Conservation (phyloP, 2,797 vertebrate genomes). For the Gymnodraco acuticeps region DNA sequence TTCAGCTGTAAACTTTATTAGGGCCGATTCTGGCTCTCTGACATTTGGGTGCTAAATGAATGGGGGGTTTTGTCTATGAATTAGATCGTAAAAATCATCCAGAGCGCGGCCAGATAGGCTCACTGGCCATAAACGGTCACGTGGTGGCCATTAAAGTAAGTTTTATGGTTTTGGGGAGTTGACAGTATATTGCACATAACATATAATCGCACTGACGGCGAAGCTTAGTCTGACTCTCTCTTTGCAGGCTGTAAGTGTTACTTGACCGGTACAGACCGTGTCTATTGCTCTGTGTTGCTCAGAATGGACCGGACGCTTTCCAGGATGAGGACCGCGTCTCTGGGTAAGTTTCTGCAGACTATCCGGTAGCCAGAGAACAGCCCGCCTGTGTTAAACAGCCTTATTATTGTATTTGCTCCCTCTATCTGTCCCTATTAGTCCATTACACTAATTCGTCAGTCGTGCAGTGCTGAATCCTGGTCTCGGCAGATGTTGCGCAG, state of each 20-base stretch:
- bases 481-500: constrained; percentile 85
- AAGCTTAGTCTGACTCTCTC: constrained; percentile 98
- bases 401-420: constrained; percentile 80
- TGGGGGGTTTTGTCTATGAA: constrained; percentile 97
- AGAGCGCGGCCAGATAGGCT: constrained; percentile 98
- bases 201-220: constrained; percentile 98
- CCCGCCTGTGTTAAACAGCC: constrained; percentile 74
- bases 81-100: constrained; percentile 99
- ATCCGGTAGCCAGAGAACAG: constrained; percentile 74
- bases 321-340: constrained; percentile 84
- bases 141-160: constrained; percentile 99
- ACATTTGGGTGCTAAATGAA: constrained; percentile 99
- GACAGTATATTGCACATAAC: constrained; percentile 99
- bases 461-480: constrained; percentile 79
- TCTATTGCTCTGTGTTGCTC: constrained; percentile 83
- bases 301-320: constrained; percentile 81
- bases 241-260: constrained; percentile 93
- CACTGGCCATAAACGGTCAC: constrained; percentile 99
- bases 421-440: constrained; percentile 81
- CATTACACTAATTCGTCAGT: constrained; percentile 84
- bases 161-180: constrained; percentile 99
- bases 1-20: constrained; percentile 98
- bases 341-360: constrained; percentile 90
- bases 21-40: constrained; percentile 93
- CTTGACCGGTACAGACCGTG: constrained; percentile 91